A percentile compares a stretch with the other conserved stretches of the same genome.
phyloP scores from a whole-genome alignment of 2,888 invertebrate species.

The Aethes cnicana region DNA sequence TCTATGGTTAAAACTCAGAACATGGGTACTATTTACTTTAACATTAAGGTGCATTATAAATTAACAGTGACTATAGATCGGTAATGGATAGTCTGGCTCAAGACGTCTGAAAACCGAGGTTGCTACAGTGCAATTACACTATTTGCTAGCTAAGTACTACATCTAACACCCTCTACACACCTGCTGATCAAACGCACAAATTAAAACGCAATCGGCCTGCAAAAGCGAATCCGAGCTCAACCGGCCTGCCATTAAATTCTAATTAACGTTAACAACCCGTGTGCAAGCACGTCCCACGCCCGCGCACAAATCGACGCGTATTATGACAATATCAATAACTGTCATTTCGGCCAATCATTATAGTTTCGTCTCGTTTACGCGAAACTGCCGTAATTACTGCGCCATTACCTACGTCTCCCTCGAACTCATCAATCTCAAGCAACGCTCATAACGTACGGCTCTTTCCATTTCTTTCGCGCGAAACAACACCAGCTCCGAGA shows the following conservation, averaged over 20 bases:
- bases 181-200: slow-evolving; percentile 31
- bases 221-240: slow-evolving; percentile 44
- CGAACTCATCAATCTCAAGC: slow-evolving; percentile 72
- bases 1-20: no score
- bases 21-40: no score
- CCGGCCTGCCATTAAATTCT: slow-evolving; percentile 66
- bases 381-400: slow-evolving; percentile 68
- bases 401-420: slow-evolving; percentile 73
- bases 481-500: slow-evolving; percentile 44
- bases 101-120: no score
- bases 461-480: slow-evolving; percentile 72
- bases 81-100: no score
- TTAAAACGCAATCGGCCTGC: slow-evolving; percentile 33
- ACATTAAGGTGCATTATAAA: no score
- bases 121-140: neutral
- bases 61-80: no score
- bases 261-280: slow-evolving; percentile 67
- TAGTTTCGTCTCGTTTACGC: slow-evolving; percentile 77
- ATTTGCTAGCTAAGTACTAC: slow-evolving; percentile 1
- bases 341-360: slow-evolving; percentile 75
- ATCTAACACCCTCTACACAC: slow-evolving; percentile 22
- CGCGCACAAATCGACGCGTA: slow-evolving; percentile 60
- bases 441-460: slow-evolving; percentile 55
- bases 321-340: slow-evolving; percentile 77
- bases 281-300: slow-evolving; percentile 54